Evolutionary conservation across 1,140 invertebrate genomes (phyloP).

Genomic region (Micrasema longulum): DNA sequence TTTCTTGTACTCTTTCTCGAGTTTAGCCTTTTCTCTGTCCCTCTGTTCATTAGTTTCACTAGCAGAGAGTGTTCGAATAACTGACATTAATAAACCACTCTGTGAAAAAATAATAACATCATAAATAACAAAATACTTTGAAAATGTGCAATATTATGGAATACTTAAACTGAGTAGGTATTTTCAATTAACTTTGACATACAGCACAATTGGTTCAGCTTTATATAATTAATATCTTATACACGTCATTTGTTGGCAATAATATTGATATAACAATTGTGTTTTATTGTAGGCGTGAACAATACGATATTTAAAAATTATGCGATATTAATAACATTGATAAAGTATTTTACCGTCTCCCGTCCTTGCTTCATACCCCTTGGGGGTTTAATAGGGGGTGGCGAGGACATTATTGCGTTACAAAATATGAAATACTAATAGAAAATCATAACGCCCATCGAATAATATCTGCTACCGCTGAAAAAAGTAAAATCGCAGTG

Average conservation of each 20-base stretch:
- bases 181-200: no score
- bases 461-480: background rate
- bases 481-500: slow-evolving; percentile 1
- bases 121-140: slow-evolving; percentile 49
- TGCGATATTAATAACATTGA: no score
- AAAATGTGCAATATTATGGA: no score
- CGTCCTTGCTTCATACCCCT: slow-evolving; percentile 84
- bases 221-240: no score
- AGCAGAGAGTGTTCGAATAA: slow-evolving; percentile 90
- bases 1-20: slow-evolving; percentile 93
- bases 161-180: no score
- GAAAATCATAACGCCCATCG: background rate
- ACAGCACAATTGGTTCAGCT: no score
- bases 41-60: slow-evolving; percentile 95
- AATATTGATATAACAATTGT: no score
- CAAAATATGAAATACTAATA: background rate
- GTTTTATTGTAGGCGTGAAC: slow-evolving; percentile 35
- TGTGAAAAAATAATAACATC: slow-evolving; percentile 59
- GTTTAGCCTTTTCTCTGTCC: slow-evolving; percentile 91
- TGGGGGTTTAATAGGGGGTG: slow-evolving; percentile 83
- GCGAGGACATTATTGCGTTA: slow-evolving; percentile 57
- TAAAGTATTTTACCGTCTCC: slow-evolving; percentile 75
- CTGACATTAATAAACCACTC: slow-evolving; percentile 92
- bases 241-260: no score
- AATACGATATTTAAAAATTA: slow-evolving; percentile 26